These are phyloP conservation scores for Leptosomus discolor DNA, from an alignment of 2,113 vertebrate genomes.

Conservation along the genomic window DNA sequence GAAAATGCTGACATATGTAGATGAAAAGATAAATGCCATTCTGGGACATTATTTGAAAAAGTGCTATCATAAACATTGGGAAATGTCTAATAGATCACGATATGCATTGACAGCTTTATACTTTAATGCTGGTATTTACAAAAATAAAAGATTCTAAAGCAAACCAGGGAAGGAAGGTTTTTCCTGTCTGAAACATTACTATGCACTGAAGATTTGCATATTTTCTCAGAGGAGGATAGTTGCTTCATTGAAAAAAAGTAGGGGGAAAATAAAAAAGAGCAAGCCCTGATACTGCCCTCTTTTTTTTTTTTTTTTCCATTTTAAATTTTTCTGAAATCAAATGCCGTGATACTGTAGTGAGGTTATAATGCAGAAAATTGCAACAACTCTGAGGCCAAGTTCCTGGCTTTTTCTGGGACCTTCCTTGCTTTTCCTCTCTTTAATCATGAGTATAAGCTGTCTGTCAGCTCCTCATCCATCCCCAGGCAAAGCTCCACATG, in stretches of 20 bases:
- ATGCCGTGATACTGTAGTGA: background rate
- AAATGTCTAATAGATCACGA: background rate
- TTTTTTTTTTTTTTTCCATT: background rate
- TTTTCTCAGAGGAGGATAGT: background rate
- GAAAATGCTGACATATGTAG: background rate
- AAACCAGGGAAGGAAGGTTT: background rate
- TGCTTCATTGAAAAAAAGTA: background rate
- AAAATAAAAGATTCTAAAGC: background rate
- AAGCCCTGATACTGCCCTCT: rapidly evolving
- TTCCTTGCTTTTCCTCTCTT: background rate
- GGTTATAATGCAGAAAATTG: background rate
- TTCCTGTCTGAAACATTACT: background rate
- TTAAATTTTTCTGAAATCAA: background rate
- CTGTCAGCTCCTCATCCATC: rapidly evolving
- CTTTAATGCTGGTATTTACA: background rate
- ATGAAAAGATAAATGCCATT: background rate
- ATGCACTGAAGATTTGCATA: background rate
- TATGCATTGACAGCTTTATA: background rate
- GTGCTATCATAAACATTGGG: background rate
- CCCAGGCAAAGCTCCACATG: background rate
- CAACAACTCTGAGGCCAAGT: background rate
- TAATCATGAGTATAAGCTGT: background rate
- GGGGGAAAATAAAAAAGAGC: background rate
- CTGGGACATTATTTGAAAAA: background rate
- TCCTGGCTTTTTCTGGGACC: background rate